These are phyloP conservation scores for Tyto alba DNA, from an alignment of 2,113 vertebrate genomes.

Conservation along the genomic window DNA sequence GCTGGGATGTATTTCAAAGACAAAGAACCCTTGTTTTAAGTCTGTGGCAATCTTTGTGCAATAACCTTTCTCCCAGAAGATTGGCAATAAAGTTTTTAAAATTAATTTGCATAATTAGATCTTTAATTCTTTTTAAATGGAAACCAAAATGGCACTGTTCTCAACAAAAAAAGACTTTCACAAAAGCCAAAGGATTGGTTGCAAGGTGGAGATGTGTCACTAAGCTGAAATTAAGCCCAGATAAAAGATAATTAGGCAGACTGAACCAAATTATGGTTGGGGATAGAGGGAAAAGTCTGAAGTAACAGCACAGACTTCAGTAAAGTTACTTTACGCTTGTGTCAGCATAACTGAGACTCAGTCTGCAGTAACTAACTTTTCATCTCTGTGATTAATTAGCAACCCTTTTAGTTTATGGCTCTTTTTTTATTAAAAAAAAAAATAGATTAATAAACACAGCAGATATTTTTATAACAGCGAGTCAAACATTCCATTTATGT, in stretches of 20 bases:
- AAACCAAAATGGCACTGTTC: slow-evolving; percentile 33
- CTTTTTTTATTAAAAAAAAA: not conserved
- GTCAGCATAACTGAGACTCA: not conserved
- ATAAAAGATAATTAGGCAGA: not conserved
- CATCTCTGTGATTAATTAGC: slow-evolving; percentile 14
- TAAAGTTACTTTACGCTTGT: not conserved
- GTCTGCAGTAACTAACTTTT: not conserved
- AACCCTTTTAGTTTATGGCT: not conserved
- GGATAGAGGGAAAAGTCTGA: not conserved
- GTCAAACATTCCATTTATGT: not conserved
- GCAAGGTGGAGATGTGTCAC: not conserved
- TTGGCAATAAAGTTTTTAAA: not conserved
- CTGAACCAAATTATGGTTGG: not conserved
- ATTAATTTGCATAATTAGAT: slow-evolving; percentile 44
- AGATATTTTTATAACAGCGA: not conserved
- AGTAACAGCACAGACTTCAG: not conserved
- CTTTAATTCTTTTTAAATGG: slow-evolving; percentile 39
- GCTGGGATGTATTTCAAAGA: slow-evolving; percentile 11
- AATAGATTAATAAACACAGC: slow-evolving; percentile 27
- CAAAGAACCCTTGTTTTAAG: not conserved
- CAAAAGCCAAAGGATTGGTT: not conserved
- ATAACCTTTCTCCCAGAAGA: slow-evolving; percentile 21
- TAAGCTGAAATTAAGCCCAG: slow-evolving; percentile 4
- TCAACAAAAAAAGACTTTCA: not conserved
- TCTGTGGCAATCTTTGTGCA: not conserved